Evolutionary conservation across 2,888 invertebrate species (phyloP), one percentile per base, ranked within the genome.

Genomic region (Xylocampa areola): DNA sequence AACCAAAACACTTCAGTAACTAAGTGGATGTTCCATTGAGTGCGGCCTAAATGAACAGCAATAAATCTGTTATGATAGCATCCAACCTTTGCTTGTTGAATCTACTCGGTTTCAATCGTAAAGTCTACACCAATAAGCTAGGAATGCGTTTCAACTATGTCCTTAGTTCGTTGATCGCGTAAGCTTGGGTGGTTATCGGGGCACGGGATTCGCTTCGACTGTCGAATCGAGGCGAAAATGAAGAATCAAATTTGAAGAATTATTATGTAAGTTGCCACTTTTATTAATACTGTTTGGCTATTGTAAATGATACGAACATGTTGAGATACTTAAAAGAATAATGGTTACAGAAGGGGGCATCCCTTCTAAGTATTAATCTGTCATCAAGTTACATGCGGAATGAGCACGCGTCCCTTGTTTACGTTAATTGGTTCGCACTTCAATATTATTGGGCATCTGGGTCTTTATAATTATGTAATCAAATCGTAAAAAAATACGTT

Each of bases 81-180:
- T 65, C 61, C 68, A 65, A 72, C 73, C 73, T 70, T 72, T 71
- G 75, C 69, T 64, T 68, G 72, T 74, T 76, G 71, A 77, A 69
- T 78, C 73, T 54, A 63, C 67, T 73, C 73, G 45, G 65, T 76
- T 76, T 74, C 76, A 73, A 79, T 83, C 82, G 77, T 84, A 81
- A 80, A 79, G 45, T 76, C 72, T 68, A 68, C 68, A 73, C 71
- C 79, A 82, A 80, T 80, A 77, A 81, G 75, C 80, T 80, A 83
- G 80, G 86, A 87, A 87, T 85, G 83, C 74, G 78, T 77, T 81
- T 82, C 79, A 73, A 77, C 81, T 78, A 78, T 80, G 81, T 79
- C 80, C 81, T 84, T 85, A 84, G 82, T 83, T 84, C 79, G 80
- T 78, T 84, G 80, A 82, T 85, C 79, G 83, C 76, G 74, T 78